phyloP scores from a whole-genome alignment of 2,888 invertebrate genomes.

The Acanthosepion esculentum region DNA sequence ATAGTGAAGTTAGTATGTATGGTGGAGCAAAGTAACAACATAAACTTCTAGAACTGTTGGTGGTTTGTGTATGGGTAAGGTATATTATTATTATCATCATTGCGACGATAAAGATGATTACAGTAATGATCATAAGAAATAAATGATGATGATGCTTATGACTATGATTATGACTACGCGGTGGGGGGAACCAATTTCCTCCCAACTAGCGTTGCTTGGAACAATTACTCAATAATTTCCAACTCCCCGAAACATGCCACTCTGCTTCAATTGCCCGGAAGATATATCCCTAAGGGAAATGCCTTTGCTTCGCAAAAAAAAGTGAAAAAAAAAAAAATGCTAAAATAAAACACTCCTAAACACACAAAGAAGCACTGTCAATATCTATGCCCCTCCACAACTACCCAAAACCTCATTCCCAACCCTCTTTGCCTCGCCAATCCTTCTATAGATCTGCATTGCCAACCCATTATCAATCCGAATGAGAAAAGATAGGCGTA shows the following conservation, averaged over 20 bases:
- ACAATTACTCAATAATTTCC: conserved; percentile 9
- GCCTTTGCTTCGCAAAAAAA: not conserved
- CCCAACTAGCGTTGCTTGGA: not conserved
- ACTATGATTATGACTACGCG: not conserved
- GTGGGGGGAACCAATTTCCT: not conserved
- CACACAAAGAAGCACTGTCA: not conserved
- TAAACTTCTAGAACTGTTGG: no score
- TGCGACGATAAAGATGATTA: not conserved
- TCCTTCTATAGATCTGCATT: not conserved
- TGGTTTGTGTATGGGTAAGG: no score
- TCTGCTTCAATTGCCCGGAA: conserved; percentile 14
- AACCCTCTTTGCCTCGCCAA: not conserved
- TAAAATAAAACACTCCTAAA: not conserved
- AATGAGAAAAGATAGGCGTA: not conserved
- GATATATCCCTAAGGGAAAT: conserved; percentile 15
- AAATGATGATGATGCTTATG: not conserved
- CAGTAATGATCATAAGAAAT: not conserved
- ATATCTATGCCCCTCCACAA: not conserved
- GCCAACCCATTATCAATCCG: not conserved
- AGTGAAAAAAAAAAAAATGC: not conserved
- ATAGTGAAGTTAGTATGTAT: no score
- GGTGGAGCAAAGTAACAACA: no score
- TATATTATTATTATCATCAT: not conserved
- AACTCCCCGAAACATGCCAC: not conserved
- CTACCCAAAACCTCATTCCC: not conserved